Evolutionary conservation across 1,140 invertebrate genomes (phyloP).

Genomic region (Antheraea mylitta): DNA sequence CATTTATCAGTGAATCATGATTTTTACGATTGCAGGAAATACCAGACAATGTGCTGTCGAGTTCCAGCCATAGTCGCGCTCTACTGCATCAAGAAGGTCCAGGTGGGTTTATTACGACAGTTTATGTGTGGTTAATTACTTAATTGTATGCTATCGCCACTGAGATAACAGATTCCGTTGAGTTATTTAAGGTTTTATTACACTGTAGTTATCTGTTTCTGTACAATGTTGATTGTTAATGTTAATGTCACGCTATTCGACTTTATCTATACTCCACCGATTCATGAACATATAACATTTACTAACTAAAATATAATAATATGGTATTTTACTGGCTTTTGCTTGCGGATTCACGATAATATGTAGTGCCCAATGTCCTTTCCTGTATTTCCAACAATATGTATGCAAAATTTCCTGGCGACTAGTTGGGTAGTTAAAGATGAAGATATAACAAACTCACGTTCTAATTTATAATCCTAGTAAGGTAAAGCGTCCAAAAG

Average conservation of each 20-base stretch:
- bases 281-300: background rate
- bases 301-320: background rate
- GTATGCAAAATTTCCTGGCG: no score
- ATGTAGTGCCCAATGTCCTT: no score
- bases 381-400: no score
- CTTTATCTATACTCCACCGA: background rate
- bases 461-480: no score
- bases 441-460: no score
- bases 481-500: no score
- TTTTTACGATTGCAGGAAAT: conserved; percentile 41
- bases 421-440: no score
- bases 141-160: background rate
- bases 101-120: conserved; percentile 26
- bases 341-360: no score
- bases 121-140: background rate
- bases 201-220: background rate
- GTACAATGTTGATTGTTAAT: background rate
- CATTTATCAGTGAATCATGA: conserved; percentile 3
- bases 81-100: conserved; percentile 46
- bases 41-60: conserved; percentile 47
- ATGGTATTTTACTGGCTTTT: background rate
- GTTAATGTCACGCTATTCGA: background rate
- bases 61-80: conserved; percentile 51
- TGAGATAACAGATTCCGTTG: background rate
- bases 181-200: background rate